Evolutionary conservation across 2,888 invertebrate species (phyloP), one percentile per base, ranked within the genome.

Genomic region (Drosophila peninsularis): DNA sequence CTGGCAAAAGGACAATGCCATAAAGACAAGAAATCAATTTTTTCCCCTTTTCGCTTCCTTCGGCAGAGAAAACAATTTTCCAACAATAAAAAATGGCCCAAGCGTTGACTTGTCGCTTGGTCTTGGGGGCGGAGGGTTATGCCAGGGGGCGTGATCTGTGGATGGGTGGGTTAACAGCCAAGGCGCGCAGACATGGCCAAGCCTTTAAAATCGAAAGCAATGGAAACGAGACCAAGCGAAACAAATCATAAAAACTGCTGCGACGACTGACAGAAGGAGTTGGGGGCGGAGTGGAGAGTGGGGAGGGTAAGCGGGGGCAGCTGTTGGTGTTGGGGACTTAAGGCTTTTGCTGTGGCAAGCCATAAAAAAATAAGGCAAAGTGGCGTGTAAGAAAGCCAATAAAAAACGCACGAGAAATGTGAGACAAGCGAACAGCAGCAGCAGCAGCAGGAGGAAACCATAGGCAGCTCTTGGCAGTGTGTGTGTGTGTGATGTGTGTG

Each of bases 21-120:
- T 80, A 82, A 78, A 78, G 81, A 86, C 75, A 88, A 82, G 80
- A 83, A 86, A 88, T 85, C 80, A 87, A 88, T 88, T 83, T 77
- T 74, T 66, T 57, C 49, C 7, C 37, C 17, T 30, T 50, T 37
- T 19, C 36, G 39, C 24, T 44, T 57, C 53, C 63, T 77, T 50
- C 55, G 44, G 58, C 62, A 66, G 62, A 71, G 82, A 82, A 77
- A 86, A 80, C 79, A 86, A 87, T 85, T 85, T 88, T 82, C 80
- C 71, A 84, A 79, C 80, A 87, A 84, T 86, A 87, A 87, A 84
- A 84, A 84, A 82, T 82, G 64, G 86, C 63, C 79, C 78, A 63
- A 65, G 71, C 66, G 65, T 61, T 71, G 71, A 61, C 57, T 66
- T 44, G 63, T 58, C 39, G 42, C 30, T 5, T 9, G 41, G 19